phyloP scores from a whole-genome alignment of 1,140 invertebrate species.

The Notospermus geniculatus region DNA sequence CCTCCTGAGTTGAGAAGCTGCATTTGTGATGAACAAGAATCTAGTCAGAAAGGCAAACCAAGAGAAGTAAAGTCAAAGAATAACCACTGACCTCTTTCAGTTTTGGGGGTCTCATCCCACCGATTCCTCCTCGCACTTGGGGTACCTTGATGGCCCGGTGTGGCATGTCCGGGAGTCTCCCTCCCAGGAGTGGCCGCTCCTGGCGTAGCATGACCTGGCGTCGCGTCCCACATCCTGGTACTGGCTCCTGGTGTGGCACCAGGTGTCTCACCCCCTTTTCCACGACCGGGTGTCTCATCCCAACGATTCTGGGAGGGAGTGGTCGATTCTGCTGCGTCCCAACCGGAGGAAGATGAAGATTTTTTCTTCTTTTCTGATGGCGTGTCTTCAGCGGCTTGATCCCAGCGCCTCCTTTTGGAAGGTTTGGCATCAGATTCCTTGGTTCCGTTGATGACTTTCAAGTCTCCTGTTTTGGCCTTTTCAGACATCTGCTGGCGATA shows the following conservation, averaged over 20 bases:
- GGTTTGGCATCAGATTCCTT: constrained; percentile 22
- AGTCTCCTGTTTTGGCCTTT: constrained; percentile 89
- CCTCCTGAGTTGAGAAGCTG: too few species aligned
- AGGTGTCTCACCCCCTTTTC: constrained; percentile 83
- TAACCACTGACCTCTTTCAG: constrained; percentile 75
- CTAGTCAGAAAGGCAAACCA: too few species aligned
- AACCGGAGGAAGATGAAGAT: constrained; percentile 66
- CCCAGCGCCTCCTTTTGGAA: constrained; percentile 90
- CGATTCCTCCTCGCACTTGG: constrained; percentile 82
- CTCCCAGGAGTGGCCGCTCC: constrained; percentile 79
- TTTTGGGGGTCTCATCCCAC: constrained; percentile 99
- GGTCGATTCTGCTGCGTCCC: constrained; percentile 56
- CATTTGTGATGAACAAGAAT: too few species aligned
- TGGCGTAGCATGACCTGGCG: constrained; percentile 83
- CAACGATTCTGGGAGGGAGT: constrained; percentile 62
- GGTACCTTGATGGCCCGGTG: constrained; percentile 74
- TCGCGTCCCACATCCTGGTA: constrained; percentile 92
- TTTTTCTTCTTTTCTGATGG: constrained; percentile 65
- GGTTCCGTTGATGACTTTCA: constrained; percentile 58
- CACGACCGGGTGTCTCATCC: constrained; percentile 96
- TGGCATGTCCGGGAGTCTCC: constrained; percentile 81
- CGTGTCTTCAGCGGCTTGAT: constrained; percentile 74
- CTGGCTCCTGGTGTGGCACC: constrained; percentile 81
- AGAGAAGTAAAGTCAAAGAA: too few species aligned
- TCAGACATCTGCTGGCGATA: constrained; percentile 86